Conservation (phyloP, 2,113 vertebrate genomes). For the Pomatostomus ruficeps region DNA sequence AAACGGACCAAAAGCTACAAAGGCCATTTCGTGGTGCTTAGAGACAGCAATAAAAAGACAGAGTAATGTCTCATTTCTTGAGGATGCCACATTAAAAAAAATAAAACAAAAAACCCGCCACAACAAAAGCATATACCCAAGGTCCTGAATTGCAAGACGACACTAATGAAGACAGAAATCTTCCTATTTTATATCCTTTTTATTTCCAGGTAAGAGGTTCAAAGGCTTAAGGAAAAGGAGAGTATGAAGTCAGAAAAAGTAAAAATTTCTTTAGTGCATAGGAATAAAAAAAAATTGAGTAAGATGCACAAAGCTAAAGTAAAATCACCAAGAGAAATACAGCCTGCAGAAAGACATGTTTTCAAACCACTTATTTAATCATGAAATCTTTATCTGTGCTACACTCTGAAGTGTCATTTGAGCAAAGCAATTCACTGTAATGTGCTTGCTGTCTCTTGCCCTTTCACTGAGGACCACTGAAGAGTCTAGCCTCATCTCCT, state of each 20-base stretch:
- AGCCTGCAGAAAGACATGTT: not conserved
- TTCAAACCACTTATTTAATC: not conserved
- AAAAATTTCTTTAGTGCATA: not conserved
- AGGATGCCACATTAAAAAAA: not conserved
- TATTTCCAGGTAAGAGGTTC: not conserved
- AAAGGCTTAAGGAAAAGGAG: not conserved
- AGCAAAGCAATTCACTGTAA: not conserved
- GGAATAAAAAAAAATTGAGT: accelerated
- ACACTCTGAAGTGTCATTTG: not conserved
- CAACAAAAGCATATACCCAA: not conserved
- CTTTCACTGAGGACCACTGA: not conserved
- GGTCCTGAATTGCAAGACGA: not conserved
- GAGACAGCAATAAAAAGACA: not conserved
- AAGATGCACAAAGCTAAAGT: not conserved
- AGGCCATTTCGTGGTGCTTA: not conserved
- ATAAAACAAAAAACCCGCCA: not conserved
- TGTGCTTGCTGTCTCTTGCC: not conserved
- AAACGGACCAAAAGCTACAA: not conserved
- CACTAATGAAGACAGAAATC: not conserved
- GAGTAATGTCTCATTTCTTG: not conserved
- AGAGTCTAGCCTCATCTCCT: not conserved
- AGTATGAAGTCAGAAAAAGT: not conserved
- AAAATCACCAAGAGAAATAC: not conserved
- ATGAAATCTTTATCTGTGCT: not conserved
- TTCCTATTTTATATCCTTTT: not conserved